These are phyloP conservation scores for Fopius arisanus DNA, from an alignment of 1,140 invertebrate species.

Conservation along the genomic window DNA sequence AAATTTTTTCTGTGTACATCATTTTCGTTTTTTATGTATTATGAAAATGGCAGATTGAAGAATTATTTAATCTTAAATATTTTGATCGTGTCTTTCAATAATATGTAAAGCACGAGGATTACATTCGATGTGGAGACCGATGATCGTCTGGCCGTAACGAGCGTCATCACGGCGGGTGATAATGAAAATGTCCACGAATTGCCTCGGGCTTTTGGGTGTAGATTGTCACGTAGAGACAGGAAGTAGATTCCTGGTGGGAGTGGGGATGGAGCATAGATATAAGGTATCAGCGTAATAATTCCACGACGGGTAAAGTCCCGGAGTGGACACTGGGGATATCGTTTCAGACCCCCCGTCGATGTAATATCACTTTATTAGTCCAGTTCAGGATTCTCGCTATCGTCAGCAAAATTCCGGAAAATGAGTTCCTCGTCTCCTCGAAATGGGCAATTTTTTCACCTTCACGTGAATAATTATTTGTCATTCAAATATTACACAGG, in stretches of 20 bases:
- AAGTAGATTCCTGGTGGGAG: background rate
- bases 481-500: too few species aligned
- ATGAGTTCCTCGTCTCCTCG: too few species aligned
- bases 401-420: background rate
- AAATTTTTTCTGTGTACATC: too few species aligned
- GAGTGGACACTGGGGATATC: slow-evolving; percentile 32
- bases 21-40: too few species aligned
- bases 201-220: background rate
- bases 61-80: too few species aligned
- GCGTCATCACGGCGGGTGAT: slow-evolving; percentile 8
- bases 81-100: slow-evolving; percentile 17
- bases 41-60: too few species aligned
- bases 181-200: slow-evolving; percentile 32
- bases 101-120: slow-evolving; percentile 36
- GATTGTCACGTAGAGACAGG: background rate
- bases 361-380: slow-evolving; percentile 40
- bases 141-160: background rate
- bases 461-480: too few species aligned
- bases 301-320: slow-evolving; percentile 3
- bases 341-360: slow-evolving; percentile 30
- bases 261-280: background rate
- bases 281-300: slow-evolving; percentile 22
- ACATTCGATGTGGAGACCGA: slow-evolving; percentile 4
- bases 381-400: slow-evolving; percentile 27
- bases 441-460: too few species aligned